Conservation (phyloP, 2,797 vertebrate species). For the Sciurus vulgaris region DNA sequence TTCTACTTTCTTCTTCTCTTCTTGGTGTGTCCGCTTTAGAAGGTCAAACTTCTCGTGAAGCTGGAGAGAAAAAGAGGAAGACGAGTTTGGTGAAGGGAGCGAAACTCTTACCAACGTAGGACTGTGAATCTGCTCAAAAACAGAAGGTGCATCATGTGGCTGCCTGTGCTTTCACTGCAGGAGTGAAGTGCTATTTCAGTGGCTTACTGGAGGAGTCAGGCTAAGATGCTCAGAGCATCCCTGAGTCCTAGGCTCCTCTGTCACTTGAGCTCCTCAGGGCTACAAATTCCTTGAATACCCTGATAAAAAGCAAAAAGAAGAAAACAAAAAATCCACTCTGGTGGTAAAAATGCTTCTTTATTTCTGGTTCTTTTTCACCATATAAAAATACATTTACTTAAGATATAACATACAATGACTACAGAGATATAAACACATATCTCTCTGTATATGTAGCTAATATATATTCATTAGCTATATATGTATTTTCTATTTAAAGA, state of each 20-base stretch:
- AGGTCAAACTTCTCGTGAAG: conserved; percentile 92
- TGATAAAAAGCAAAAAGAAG: background rate
- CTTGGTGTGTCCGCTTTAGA: conserved; percentile 91
- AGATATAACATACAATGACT: background rate
- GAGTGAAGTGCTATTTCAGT: accelerated
- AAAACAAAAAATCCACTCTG: background rate
- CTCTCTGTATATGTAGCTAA: no score
- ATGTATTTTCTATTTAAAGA: background rate
- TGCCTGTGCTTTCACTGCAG: accelerated
- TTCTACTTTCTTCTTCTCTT: conserved; percentile 92
- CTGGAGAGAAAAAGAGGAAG: conserved; percentile 72
- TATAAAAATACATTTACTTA: background rate
- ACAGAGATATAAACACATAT: background rate
- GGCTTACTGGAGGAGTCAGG: background rate
- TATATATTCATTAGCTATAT: background rate
- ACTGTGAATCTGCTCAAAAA: background rate
- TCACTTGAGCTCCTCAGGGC: background rate
- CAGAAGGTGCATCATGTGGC: accelerated
- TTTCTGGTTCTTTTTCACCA: background rate
- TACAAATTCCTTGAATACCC: background rate
- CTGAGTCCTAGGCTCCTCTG: background rate
- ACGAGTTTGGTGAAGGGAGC: background rate
- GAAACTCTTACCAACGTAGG: background rate
- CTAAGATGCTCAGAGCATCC: no score
- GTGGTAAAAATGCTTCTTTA: background rate